phyloP scores from a whole-genome alignment of 2,797 vertebrate species.

The Benthosema pterotum region DNA sequence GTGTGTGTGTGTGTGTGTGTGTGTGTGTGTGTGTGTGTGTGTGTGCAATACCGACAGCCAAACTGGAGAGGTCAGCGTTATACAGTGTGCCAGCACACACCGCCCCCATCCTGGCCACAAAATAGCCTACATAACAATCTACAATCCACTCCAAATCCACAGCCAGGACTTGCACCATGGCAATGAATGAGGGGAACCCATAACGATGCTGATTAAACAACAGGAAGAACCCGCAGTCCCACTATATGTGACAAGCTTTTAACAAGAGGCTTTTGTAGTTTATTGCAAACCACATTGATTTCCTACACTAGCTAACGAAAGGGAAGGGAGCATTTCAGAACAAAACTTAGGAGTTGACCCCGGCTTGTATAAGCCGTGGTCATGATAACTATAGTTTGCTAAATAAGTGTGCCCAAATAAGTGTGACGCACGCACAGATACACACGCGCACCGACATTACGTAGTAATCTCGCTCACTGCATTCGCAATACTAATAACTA shows the following conservation, averaged over 20 bases:
- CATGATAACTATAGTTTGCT: constrained; percentile 39
- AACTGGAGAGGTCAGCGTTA: constrained; percentile 52
- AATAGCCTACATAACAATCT: no score
- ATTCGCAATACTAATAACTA: no score
- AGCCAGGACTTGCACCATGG: no score
- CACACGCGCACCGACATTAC: no score
- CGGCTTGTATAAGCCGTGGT: no score
- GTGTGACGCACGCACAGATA: no score
- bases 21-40: no score
- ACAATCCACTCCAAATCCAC: no score
- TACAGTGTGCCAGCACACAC: constrained; percentile 5
- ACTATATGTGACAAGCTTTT: constrained; percentile 49
- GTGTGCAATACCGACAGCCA: constrained; percentile 26
- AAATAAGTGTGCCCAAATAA: no score
- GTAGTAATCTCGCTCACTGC: no score
- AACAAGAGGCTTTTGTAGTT: constrained; percentile 43
- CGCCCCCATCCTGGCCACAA: constrained; percentile 26
- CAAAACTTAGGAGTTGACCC: constrained; percentile 19
- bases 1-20: no score
- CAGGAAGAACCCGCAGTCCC: constrained; percentile 28
- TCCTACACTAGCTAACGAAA: constrained; percentile 41
- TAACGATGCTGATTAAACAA: constrained; percentile 23
- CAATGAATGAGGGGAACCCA: no score
- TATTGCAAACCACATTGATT: constrained; percentile 51
- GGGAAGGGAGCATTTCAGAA: constrained; percentile 36